Base-by-base conservation (phyloP, 2,113 vertebrate genomes). In the Pantherophis guttatus region DNA sequence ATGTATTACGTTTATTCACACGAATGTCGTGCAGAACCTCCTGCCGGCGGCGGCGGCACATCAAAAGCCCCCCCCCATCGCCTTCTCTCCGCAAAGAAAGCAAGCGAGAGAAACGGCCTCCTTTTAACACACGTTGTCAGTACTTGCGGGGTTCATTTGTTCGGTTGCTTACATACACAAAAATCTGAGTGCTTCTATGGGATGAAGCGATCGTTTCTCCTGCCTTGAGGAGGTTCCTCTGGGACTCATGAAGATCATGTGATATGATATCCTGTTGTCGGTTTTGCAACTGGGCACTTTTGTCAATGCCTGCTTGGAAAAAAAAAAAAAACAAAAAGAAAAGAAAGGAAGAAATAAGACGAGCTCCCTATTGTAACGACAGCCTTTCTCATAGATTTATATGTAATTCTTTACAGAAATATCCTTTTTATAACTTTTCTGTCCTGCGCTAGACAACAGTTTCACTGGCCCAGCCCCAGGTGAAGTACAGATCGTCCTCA, bases 11-110 rank as follows among this genome's bases (percentile, higher is more conserved):
- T 39, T 75, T 33, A 19, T 75, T 75, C n/a, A 19, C 15, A 19
- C 5, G 70, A 39, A 15, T 19, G 70, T 19, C 2, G 65, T 3
- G 15, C n/a, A 33, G 15, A 75, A 39, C 7, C 15, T 75, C 29
- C n/a, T 33, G 5, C 5, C 13, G 3, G 0, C 1, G 3, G 9
- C 3, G 26, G 9, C 1, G 26, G 62, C 10, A 12, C 65, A 17
- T 3, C 15, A 8, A 39, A 39, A 75, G n/a, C 7, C n/a, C 3
- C 44, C 48, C 48, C 6, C n/a, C 6, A 19, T 39, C 7, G 5
- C n/a, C n/a, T 8, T 8, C 70, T 81, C 70, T 81, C 70, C 7
- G 7, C 70, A 33, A 39, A 33, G 5, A 19, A 75, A 19, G 0
- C 15, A 39, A 8, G 17, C 0, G 9, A 39, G 2, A 19, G 7